Base-by-base conservation (phyloP, 2,888 invertebrate genomes). In the Apamea epomidion region DNA sequence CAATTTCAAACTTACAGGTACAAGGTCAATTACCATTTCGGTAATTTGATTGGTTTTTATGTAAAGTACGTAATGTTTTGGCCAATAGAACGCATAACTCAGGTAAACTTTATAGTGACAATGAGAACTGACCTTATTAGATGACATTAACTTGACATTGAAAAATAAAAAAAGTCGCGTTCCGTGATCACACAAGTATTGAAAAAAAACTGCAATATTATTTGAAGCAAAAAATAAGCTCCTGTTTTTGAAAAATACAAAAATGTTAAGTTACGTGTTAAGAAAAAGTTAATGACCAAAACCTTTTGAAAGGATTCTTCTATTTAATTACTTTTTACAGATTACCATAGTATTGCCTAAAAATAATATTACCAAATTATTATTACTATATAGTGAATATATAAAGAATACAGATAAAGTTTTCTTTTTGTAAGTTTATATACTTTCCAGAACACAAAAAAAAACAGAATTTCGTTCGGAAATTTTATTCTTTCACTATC, bases 61-160 rank as follows among this genome's bases (percentile, higher is more conserved):
- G 1, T 48, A 10, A 12, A 8, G 0, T 4, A 16, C 2, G 10
- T 65, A 68, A 0, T 12, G 37, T 37, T 7, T 76, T 67, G 37
- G 69, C 88, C 90, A 89, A 89, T 89, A 74, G 75, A 42, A 65
- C 60, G 10, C 16, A n/a, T 76, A 58, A 32, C n/a, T 48, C 12
- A 69, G 7, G n/a, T 69, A 18, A 18, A 75, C n/a, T 71, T 76
- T 37, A 4, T 32, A n/a, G 0, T 79, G 83, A 37, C 67, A 81
- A 65, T 67, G 83, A 90, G 83, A 90, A 90, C 88, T 78, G 76
- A 82, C 88, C 83, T 77, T 76, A 69, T 0, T 70, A 58, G 0
- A 76, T 92, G 93, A 93, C 93, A 91, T 93, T 92, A 88, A 92
- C 80, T 91, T 93, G 93, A 93, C 93, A 90, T 93, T 93, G 93